phyloP scores from a whole-genome alignment of 2,888 invertebrate species.

The Metopia argyrocephala region DNA sequence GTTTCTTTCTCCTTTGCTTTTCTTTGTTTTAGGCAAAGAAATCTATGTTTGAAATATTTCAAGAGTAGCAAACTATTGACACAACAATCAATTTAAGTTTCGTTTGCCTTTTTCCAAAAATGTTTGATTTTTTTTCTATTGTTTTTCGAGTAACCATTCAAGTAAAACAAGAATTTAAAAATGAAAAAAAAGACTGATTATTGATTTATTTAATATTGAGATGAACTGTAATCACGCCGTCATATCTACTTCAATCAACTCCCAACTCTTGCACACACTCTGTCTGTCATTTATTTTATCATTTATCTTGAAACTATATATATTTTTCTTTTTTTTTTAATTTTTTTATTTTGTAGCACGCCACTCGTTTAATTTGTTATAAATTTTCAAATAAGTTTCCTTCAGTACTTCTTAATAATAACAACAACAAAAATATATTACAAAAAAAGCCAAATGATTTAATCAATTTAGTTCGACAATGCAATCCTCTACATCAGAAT shows the following conservation, averaged over 20 bases:
- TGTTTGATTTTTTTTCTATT: not conserved
- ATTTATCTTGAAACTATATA: conserved; percentile 60
- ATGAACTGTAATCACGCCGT: not conserved
- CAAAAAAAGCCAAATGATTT: conserved; percentile 10
- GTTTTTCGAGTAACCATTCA: not conserved
- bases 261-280: not conserved
- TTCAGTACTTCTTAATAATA: conserved; percentile 16
- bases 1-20: not conserved
- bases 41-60: conserved; percentile 38
- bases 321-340: not conserved
- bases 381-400: conserved; percentile 60
- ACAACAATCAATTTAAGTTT: conserved; percentile 62
- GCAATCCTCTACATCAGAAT: no score
- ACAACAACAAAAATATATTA: no score
- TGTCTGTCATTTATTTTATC: conserved; percentile 47
- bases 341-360: conserved; percentile 2
- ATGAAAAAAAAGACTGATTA: not conserved
- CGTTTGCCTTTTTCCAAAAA: conserved; percentile 4
- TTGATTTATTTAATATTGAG: not conserved
- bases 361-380: conserved; percentile 22
- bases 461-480: no score
- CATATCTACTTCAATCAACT: not conserved
- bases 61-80: conserved; percentile 62
- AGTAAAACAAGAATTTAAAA: conserved; percentile 11
- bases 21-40: conserved; percentile 7